Conservation (phyloP, 2,113 vertebrate genomes). For the Tenrec ecaudatus region DNA sequence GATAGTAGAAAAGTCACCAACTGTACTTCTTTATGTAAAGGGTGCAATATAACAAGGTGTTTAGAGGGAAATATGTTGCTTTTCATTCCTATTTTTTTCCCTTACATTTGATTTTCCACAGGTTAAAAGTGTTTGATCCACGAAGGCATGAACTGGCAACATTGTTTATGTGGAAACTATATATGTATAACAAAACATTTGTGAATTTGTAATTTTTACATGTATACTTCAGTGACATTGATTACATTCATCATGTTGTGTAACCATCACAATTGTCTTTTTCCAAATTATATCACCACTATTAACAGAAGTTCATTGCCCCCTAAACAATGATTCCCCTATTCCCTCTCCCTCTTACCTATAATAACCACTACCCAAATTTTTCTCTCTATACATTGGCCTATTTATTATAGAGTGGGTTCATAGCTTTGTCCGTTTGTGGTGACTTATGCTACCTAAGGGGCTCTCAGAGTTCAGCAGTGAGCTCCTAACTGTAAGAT, state of each 20-base stretch:
- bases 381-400: neutral
- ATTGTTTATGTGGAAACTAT: neutral
- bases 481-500: too few species aligned
- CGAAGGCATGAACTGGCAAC: constrained; percentile 11
- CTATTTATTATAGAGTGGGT: neutral
- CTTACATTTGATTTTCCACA: constrained; percentile 35
- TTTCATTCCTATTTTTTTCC: neutral
- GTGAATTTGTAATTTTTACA: neutral
- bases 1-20: constrained; percentile 26
- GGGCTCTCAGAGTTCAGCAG: too few species aligned
- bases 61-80: neutral
- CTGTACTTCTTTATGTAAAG: neutral
- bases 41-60: neutral
- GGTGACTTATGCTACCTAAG: neutral
- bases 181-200: neutral
- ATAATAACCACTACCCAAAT: neutral
- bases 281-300: neutral
- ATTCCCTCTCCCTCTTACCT: neutral
- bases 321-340: neutral
- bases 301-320: neutral
- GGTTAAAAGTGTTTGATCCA: neutral
- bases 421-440: neutral
- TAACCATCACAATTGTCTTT: neutral
- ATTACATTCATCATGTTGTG: neutral
- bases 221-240: neutral